Conservation (phyloP, 2,888 invertebrate genomes). For the Tetragnatha montana region DNA sequence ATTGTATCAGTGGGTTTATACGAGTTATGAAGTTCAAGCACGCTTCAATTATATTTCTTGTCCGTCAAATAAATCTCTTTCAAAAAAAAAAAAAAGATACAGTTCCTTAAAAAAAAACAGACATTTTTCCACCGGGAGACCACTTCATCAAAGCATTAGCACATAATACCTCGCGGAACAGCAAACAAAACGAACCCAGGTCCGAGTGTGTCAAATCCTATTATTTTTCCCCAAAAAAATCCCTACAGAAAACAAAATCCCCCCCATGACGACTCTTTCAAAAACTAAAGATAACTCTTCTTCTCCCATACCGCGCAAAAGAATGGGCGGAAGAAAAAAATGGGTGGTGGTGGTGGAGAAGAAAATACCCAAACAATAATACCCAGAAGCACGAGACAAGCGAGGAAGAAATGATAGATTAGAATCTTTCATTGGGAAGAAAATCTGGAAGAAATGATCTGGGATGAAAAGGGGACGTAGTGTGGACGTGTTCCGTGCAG, state of each 20-base stretch:
- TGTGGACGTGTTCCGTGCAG: conserved; percentile 43
- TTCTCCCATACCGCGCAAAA: too few species aligned
- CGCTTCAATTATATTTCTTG: too few species aligned
- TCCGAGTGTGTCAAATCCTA: conserved; percentile 14
- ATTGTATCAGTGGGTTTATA: too few species aligned
- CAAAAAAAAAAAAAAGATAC: too few species aligned
- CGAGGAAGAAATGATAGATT: conserved; percentile 62
- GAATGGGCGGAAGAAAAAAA: not conserved
- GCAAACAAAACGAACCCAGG: not conserved
- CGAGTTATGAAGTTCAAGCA: too few species aligned
- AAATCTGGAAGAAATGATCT: conserved; percentile 63
- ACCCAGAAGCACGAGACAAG: conserved; percentile 46
- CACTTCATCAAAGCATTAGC: conserved; percentile 1
- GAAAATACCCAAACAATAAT: conserved; percentile 4
- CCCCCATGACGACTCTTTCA: conserved; percentile 8
- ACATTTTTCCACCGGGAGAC: not conserved
- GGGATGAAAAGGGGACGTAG: conserved; percentile 49
- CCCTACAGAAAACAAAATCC: not conserved
- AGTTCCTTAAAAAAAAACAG: too few species aligned
- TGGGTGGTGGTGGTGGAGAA: too few species aligned
- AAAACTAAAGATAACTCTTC: conserved; percentile 24
- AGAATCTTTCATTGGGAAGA: conserved; percentile 64
- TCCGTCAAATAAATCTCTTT: too few species aligned
- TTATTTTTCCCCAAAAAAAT: conserved; percentile 2
- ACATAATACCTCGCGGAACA: not conserved